A percentile compares a stretch with the other conserved stretches of the same genome.
Conservation (phyloP, 1,140 invertebrate species). For the Trachymyrmex cornetzi region DNA sequence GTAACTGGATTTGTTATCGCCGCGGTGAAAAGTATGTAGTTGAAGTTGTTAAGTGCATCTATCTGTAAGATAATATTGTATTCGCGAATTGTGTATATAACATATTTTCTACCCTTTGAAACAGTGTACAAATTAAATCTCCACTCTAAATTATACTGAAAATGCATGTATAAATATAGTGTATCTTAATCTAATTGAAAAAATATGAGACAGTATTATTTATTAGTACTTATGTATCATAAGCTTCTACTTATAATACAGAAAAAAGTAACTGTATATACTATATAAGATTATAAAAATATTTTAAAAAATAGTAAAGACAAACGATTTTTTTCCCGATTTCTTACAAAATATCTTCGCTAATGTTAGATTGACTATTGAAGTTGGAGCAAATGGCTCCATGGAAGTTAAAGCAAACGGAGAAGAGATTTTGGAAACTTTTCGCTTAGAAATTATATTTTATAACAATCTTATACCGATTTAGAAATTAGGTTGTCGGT, state of each 20-base stretch:
- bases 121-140: neutral
- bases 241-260: neutral
- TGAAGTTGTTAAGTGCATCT: slow-evolving; percentile 48
- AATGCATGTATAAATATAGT: neutral
- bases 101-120: slow-evolving; percentile 9
- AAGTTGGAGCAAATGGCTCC: too few species aligned
- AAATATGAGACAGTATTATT: neutral
- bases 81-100: slow-evolving; percentile 28
- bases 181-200: neutral
- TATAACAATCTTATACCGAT: slow-evolving; percentile 43
- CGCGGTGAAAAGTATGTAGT: slow-evolving; percentile 27
- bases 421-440: slow-evolving; percentile 38
- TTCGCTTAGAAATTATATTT: slow-evolving; percentile 28
- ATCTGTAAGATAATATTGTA: slow-evolving; percentile 50
- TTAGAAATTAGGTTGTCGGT: slow-evolving; percentile 14
- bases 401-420: neutral
- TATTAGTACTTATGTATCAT: neutral
- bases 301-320: slow-evolving; percentile 16
- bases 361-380: slow-evolving; percentile 5
- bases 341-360: slow-evolving; percentile 8
- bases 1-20: slow-evolving; percentile 49
- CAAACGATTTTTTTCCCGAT: neutral
- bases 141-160: neutral
- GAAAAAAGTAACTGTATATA: neutral
- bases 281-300: neutral